These are phyloP conservation scores for Stegodyphus mimosarum DNA, from an alignment of 1,140 invertebrate genomes.

Conservation along the genomic window DNA sequence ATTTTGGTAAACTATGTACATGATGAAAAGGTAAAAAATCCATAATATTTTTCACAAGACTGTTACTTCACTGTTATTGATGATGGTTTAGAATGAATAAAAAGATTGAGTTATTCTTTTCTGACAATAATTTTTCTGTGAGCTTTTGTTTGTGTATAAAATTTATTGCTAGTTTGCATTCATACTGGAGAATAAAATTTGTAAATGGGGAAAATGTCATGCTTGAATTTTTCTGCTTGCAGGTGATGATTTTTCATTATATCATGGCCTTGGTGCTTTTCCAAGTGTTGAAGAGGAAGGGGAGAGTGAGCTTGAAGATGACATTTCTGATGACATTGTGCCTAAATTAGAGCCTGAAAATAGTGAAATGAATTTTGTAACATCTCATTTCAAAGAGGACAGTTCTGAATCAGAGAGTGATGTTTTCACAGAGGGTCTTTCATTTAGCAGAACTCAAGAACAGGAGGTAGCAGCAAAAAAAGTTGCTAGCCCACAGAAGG, in stretches of 20 bases:
- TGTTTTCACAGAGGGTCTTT: conserved; percentile 49
- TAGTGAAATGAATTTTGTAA: conserved; percentile 42
- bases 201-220: too few relatives aligned
- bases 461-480: neutral
- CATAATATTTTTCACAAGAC: too few relatives aligned
- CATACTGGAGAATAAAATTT: too few relatives aligned
- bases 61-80: too few relatives aligned
- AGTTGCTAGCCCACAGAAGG: neutral
- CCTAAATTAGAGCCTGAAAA: conserved; percentile 6
- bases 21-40: too few relatives aligned
- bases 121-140: too few relatives aligned
- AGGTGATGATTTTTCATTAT: conserved; percentile 55
- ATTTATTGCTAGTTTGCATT: too few relatives aligned
- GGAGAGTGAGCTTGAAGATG: conserved; percentile 43
- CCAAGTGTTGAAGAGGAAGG: conserved; percentile 58
- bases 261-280: conserved; percentile 45
- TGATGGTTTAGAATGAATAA: too few relatives aligned
- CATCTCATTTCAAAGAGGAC: conserved; percentile 47
- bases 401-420: conserved; percentile 56
- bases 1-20: too few relatives aligned
- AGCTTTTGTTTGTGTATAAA: too few relatives aligned
- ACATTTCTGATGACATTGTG: conserved; percentile 36
- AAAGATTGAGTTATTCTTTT: too few relatives aligned
- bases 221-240: neutral
- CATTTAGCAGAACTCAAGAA: conserved; percentile 10